Evolutionary conservation across 2,888 invertebrate genomes (phyloP).

Genomic region (Apodemia duryi): DNA sequence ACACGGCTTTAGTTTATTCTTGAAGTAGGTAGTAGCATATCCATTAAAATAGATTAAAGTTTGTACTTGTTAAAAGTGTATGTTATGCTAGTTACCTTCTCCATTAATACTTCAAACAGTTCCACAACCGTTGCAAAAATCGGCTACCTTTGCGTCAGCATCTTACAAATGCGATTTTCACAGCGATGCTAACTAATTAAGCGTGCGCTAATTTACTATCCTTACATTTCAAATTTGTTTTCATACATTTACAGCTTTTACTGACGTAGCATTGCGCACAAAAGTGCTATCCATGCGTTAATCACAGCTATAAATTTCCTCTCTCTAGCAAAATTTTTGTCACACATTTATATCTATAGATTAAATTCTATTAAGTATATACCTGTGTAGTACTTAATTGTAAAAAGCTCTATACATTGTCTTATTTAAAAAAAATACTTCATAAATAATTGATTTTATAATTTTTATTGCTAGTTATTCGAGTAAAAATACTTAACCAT

Average conservation of each 20-base stretch:
- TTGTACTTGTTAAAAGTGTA: slow-evolving; percentile 6
- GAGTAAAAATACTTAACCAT: slow-evolving; percentile 55
- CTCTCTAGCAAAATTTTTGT: slow-evolving; percentile 57
- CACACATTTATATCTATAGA: slow-evolving; percentile 55
- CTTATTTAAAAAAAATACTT: slow-evolving; percentile 69
- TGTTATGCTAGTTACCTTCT: neutral
- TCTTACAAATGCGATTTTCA: slow-evolving; percentile 7
- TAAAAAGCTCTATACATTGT: slow-evolving; percentile 79
- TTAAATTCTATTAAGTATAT: slow-evolving; percentile 57
- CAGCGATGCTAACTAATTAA: slow-evolving; percentile 35
- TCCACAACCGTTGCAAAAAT: neutral
- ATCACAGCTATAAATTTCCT: slow-evolving; percentile 78
- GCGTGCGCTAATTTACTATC: slow-evolving; percentile 43
- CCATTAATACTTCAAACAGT: neutral
- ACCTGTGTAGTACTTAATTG: slow-evolving; percentile 73
- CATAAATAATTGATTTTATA: slow-evolving; percentile 79
- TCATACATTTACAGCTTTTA: slow-evolving; percentile 35
- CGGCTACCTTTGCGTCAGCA: slow-evolving; percentile 9
- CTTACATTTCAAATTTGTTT: slow-evolving; percentile 28
- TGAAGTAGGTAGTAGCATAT: neutral
- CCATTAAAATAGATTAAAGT: neutral
- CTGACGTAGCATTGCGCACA: slow-evolving; percentile 62
- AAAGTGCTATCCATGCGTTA: slow-evolving; percentile 65
- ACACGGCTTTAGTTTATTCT: neutral
- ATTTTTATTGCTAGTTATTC: slow-evolving; percentile 61